Evolutionary conservation across 2,113 vertebrate species (phyloP).

Genomic region (Seriola rivoliana): DNA sequence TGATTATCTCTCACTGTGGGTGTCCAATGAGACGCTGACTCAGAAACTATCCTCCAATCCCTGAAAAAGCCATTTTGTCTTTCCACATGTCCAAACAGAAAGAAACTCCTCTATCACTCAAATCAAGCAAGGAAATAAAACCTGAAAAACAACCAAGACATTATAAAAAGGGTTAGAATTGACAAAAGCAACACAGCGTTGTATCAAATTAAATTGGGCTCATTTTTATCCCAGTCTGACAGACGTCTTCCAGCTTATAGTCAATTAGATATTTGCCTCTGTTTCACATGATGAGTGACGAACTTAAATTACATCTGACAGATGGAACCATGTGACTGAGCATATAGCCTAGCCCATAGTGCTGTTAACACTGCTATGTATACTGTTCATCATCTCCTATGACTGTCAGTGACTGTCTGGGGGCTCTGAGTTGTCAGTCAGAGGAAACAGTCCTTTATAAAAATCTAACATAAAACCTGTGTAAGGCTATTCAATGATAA

Average conservation of each 20-base stretch:
- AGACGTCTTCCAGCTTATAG: not conserved
- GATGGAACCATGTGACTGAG: constrained; percentile 1
- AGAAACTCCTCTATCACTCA: not conserved
- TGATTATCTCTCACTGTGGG: not conserved
- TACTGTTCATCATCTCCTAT: not conserved
- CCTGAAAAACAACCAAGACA: not conserved
- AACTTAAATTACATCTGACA: constrained; percentile 31
- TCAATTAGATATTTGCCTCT: constrained; percentile 22
- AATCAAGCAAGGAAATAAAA: not conserved
- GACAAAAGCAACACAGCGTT: not conserved
- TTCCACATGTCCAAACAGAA: not conserved
- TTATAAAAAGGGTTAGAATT: not conserved
- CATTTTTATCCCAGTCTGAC: not conserved
- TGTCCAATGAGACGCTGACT: not conserved
- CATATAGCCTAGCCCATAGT: not conserved
- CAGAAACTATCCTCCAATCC: not conserved
- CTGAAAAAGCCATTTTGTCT: not conserved
- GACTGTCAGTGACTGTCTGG: not conserved
- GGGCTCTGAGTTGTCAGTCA: not conserved
- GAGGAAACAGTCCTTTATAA: not conserved
- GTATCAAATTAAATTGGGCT: not conserved
- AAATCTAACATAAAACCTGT: not conserved
- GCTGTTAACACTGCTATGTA: constrained; percentile 4
- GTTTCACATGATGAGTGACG: constrained; percentile 13
- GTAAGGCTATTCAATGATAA: not conserved